These are phyloP conservation scores for Chironomus tepperi DNA, from an alignment of 1,140 invertebrate genomes.

Conservation along the genomic window DNA sequence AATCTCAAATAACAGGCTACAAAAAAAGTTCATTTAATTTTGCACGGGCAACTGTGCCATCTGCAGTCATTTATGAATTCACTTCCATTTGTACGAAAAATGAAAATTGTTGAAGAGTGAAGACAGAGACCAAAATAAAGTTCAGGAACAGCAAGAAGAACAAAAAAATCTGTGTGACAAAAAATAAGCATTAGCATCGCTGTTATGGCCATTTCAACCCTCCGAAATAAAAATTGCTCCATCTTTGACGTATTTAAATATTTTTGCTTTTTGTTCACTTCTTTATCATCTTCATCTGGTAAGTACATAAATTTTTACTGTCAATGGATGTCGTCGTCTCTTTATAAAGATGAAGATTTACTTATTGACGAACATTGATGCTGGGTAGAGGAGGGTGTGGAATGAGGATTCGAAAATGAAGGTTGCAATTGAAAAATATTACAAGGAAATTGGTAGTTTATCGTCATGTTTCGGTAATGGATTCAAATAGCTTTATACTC, in stretches of 20 bases:
- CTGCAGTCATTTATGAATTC: conserved; percentile 15
- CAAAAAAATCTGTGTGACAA: too few relatives aligned
- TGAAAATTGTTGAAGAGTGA: too few relatives aligned
- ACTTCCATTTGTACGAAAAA: background rate
- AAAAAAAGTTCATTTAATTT: conserved; percentile 14
- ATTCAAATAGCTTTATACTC: conserved; percentile 17
- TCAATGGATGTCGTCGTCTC: background rate
- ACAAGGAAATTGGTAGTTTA: conserved; percentile 24
- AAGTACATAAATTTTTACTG: conserved; percentile 17
- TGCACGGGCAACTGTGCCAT: conserved; percentile 15
- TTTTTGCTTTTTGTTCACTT: background rate
- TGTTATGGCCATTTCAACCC: conserved; percentile 1
- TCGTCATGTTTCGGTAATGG: conserved; percentile 23
- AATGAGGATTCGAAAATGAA: too few relatives aligned
- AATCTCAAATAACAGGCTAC: background rate
- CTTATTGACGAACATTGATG: background rate
- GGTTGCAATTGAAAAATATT: conserved; percentile 22
- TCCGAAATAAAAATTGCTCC: background rate
- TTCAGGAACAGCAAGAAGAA: background rate
- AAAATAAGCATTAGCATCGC: background rate
- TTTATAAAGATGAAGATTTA: conserved; percentile 11
- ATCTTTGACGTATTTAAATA: background rate
- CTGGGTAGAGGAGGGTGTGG: background rate
- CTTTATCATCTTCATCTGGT: background rate
- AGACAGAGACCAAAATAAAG: background rate